Evolutionary conservation across 2,888 invertebrate genomes (phyloP).

Genomic region (Hydrotaea diabolus): DNA sequence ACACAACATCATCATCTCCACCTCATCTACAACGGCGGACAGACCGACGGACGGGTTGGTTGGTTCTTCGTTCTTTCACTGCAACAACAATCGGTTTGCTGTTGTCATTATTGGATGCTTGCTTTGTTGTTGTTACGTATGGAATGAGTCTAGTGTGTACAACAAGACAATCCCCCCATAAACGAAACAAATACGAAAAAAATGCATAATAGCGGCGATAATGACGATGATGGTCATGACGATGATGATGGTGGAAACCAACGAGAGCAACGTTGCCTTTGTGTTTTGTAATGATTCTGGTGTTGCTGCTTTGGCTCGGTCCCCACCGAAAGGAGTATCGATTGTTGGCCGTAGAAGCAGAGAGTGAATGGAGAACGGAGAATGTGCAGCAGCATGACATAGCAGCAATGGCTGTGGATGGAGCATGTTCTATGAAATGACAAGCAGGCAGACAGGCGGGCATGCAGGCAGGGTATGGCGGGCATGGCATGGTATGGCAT

Average conservation of each 20-base stretch:
- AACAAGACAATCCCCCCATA: not conserved
- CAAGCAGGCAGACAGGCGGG: not conserved
- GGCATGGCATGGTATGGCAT: slow-evolving; percentile 39
- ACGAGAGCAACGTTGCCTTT: not conserved
- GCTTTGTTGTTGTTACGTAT: slow-evolving; percentile 52
- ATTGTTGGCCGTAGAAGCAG: too few species aligned
- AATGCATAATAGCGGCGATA: slow-evolving; percentile 34
- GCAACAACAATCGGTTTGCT: not conserved
- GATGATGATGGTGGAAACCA: too few species aligned
- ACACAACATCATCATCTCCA: slow-evolving; percentile 8
- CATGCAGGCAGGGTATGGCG: not conserved
- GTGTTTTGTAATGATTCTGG: too few species aligned
- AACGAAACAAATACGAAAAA: slow-evolving; percentile 24
- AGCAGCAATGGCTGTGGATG: slow-evolving; percentile 15
- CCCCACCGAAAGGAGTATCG: too few species aligned
- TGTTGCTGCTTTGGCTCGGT: too few species aligned
- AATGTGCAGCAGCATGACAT: not conserved
- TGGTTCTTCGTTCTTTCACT: not conserved
- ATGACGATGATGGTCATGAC: not conserved
- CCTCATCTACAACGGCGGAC: slow-evolving; percentile 4
- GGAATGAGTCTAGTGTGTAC: slow-evolving; percentile 61
- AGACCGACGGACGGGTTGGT: too few species aligned
- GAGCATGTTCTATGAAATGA: slow-evolving; percentile 8
- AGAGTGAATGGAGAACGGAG: too few species aligned
- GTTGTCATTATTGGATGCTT: slow-evolving; percentile 41